Percentiles rank a stretch among this genome's conserved stretches.
phyloP scores from a whole-genome alignment of 2,888 invertebrate species.

The Hirtodrosophila histrioides region DNA sequence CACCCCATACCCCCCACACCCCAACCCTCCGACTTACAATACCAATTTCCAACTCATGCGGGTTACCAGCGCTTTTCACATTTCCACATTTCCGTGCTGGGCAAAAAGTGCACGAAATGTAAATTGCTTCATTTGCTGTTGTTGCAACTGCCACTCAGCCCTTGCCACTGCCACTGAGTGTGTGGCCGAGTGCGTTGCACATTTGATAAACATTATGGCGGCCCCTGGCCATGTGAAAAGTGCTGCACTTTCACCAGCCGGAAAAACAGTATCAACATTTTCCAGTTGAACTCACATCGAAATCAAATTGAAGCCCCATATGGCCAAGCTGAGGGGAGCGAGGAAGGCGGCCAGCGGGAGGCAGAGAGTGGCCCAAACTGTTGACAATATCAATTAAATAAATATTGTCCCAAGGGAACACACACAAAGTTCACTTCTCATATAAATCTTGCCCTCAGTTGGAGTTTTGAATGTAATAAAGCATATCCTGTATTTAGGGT shows the following conservation, averaged over 20 bases:
- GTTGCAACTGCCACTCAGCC: neutral
- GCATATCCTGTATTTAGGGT: no score
- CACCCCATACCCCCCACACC: no score
- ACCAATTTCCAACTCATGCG: slow-evolving; percentile 35
- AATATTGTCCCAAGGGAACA: no score
- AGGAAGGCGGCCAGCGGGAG: no score
- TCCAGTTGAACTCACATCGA: slow-evolving; percentile 51
- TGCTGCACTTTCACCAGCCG: slow-evolving; percentile 68
- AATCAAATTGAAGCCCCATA: slow-evolving; percentile 45
- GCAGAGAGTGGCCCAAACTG: no score
- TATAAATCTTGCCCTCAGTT: no score
- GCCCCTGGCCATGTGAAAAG: slow-evolving; percentile 65
- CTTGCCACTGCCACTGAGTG: neutral
- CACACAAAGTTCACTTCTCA: no score
- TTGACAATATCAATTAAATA: slow-evolving; percentile 17
- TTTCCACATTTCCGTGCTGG: slow-evolving; percentile 30
- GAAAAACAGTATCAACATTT: slow-evolving; percentile 15
- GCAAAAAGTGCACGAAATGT: slow-evolving; percentile 61
- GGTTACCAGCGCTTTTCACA: slow-evolving; percentile 48
- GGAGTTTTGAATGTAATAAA: no score
- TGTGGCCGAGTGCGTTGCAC: slow-evolving; percentile 31
- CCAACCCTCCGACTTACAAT: neutral
- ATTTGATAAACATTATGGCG: slow-evolving; percentile 71
- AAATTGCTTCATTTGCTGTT: slow-evolving; percentile 69
- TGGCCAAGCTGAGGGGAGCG: neutral